phyloP scores from a whole-genome alignment of 23 tunicate species.

The Aplidium turbinatum region DNA sequence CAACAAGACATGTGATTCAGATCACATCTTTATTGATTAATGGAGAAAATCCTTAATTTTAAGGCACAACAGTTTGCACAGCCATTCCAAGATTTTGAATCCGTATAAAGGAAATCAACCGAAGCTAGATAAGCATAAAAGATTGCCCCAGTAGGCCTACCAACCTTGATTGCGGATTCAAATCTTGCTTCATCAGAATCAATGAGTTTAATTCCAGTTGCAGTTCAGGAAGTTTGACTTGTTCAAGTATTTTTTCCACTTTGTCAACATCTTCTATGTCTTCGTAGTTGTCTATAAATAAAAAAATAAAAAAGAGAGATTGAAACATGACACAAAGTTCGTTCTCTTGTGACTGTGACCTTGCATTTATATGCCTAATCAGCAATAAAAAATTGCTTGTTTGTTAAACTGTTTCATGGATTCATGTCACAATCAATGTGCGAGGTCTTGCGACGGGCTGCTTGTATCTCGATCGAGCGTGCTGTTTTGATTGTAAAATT shows the following conservation, averaged over 20 bases:
- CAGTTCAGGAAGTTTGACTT: slow-evolving; percentile 4
- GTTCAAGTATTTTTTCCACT: background rate
- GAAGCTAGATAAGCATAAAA: too few relatives aligned
- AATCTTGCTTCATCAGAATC: slow-evolving; percentile 12
- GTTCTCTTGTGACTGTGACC: background rate
- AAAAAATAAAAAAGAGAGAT: background rate
- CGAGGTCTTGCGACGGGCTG: too few relatives aligned
- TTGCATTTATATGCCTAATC: background rate
- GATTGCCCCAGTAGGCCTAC: background rate
- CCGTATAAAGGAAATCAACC: too few relatives aligned
- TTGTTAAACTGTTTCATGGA: too few relatives aligned
- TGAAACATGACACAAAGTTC: too few relatives aligned
- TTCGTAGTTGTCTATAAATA: background rate
- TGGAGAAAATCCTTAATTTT: too few relatives aligned
- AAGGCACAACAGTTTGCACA: too few relatives aligned
- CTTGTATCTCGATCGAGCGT: too few relatives aligned
- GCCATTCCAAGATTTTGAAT: too few relatives aligned
- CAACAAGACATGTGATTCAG: background rate
- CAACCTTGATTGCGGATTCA: slow-evolving; percentile 25
- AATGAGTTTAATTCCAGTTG: slow-evolving; percentile 48
- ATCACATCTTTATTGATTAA: too few relatives aligned
- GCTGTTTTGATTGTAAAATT: too few relatives aligned
- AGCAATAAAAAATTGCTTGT: background rate
- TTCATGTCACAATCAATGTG: too few relatives aligned
- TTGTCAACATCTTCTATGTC: background rate